Conservation (phyloP, 2,888 invertebrate species). For the Sericinus montela region DNA sequence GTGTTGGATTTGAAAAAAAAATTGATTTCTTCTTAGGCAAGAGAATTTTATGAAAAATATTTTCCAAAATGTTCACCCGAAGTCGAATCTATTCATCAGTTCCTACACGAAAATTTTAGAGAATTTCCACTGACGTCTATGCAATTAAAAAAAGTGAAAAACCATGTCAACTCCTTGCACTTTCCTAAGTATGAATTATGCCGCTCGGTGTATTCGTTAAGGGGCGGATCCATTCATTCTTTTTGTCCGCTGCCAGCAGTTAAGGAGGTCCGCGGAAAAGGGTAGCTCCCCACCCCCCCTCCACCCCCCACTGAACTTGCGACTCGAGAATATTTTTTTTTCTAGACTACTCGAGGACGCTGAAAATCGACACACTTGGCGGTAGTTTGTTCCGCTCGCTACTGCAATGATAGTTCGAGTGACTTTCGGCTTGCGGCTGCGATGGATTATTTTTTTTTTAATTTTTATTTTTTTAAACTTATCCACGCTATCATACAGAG, state of each 20-base stretch:
- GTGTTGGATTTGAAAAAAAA: too few species aligned
- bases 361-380: constrained; percentile 78
- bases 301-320: constrained; percentile 62
- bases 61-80: background rate
- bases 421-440: constrained; percentile 43
- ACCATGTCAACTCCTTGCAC: constrained; percentile 73
- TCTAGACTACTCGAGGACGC: constrained; percentile 70
- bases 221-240: constrained; percentile 79
- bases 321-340: constrained; percentile 76
- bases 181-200: constrained; percentile 78
- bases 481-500: constrained; percentile 27
- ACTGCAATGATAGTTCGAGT: constrained; percentile 70
- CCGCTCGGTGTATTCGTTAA: constrained; percentile 79
- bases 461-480: constrained; percentile 34
- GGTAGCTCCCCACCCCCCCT: constrained; percentile 34
- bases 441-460: constrained; percentile 38
- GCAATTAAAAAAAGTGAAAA: constrained; percentile 36
- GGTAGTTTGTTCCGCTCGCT: constrained; percentile 69
- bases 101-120: background rate
- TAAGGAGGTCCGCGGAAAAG: constrained; percentile 70
- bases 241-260: constrained; percentile 75
- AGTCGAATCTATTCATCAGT: background rate
- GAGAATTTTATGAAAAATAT: background rate
- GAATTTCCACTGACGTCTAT: constrained; percentile 21
- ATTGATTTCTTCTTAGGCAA: too few species aligned